Base-by-base conservation (phyloP, 1,140 invertebrate genomes). In the Coptotermes formosanus region DNA sequence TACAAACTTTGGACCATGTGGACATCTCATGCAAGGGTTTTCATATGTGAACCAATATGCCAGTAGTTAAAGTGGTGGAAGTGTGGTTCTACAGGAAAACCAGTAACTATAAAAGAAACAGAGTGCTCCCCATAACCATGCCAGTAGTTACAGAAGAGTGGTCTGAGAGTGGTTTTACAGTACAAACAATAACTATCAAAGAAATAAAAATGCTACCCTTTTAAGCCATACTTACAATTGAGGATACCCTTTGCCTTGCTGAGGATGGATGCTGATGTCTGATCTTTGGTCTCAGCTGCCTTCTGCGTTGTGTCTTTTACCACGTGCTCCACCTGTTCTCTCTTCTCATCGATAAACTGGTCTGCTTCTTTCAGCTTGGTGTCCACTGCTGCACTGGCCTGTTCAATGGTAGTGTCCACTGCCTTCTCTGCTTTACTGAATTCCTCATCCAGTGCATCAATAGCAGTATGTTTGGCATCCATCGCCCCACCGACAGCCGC, bases 361-460 rank as follows among this genome's bases (percentile, higher is more conserved):
- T 91, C 91, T 59, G 91, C 91, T 85, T 91, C 91, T 12, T 90
- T 88, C 87, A 91, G 87, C 88, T 91, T 91, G 81, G 91, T 88
- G 86, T 91, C 91, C 21, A 90, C 91, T 21, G 90, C 75, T 85
- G 90, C 88, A 84, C 90, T 90, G 64, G 90, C 89, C 85, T 59
- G 16, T 25, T 81, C 82, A 45, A 87, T 82, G n/a, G 84, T 82
- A 30, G 55, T 44, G 44, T 87, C 86, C 48, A 84, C 83, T 25
- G 83, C 48, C 30, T 84, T 45, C 48, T 90, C 90, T 84, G 90
- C 88, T 44, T 88, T 89, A 84, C 88, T 86, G 14, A 88, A 87
- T 88, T 89, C 88, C 21, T 87, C 88, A 83, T 90, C 89, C 75
- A 89, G 88, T 14, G 89, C 88, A 81, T 89, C 89, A 44, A 89